Base-by-base conservation (phyloP, 1,140 invertebrate genomes). In the Papilio polytes region DNA sequence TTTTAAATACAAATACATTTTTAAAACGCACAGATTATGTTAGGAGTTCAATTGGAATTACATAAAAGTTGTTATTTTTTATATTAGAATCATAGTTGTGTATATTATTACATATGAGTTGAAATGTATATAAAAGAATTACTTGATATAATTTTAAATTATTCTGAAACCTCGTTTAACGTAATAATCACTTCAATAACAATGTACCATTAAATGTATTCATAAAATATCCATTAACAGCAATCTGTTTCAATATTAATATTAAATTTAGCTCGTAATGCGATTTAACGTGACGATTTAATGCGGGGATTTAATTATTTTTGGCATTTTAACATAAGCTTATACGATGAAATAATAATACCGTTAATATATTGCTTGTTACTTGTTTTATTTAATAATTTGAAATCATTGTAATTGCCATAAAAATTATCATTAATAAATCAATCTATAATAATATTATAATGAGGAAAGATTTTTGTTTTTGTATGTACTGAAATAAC, bases 161-260 rank as follows among this genome's bases (percentile, higher is more conserved):
- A 63, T 63, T 63, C 10, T 13, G 56, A 59, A 22, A 59, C 20
- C 22, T 63, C 15, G 20, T 26, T 63, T 63, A 63, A 63, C 20
- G 6, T 26, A 63, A 63, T 63, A 63, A 59, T 59, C 20, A 59
- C 56, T 59, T 59, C 20, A 22, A 22, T 63, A 63, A 63, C 59
- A 63, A 63, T 63, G 20, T n/a, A n/a, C 53, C n/a, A 56, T 56
- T 56, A 20, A 63, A 63, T 63, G 8, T 26, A 63, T 63, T 63
- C 59, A 66, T 66, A 66, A 31, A 66, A 66, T 18, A 26, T 66
- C 63, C 63, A 66, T 66, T 66, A 66, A 26, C 12, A 66, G 63
- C 63, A 66, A 66, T 66, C 63, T 66, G 63, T 66, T 66, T 66
- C 63, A 66, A 66, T 66, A 66, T 66, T 66, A 66, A 66, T 31